These are phyloP conservation scores for Drosophila albomicans DNA, from an alignment of 1,140 invertebrate genomes.

Conservation along the genomic window DNA sequence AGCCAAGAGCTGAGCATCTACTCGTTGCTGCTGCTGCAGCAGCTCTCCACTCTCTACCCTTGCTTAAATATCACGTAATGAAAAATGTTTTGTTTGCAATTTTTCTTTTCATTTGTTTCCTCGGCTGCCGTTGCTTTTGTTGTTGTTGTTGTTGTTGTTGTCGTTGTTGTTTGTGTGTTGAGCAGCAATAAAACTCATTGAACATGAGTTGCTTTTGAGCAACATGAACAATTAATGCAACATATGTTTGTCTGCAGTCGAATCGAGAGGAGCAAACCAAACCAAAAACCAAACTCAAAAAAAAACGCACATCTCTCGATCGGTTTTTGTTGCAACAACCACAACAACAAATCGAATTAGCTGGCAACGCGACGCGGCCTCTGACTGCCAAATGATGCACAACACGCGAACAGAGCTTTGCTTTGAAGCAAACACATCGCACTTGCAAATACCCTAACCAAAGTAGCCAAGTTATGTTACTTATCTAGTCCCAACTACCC, in stretches of 20 bases:
- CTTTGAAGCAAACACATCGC: background rate
- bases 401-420: conserved; percentile 55
- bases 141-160: conserved; percentile 35
- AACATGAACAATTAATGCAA: conserved; percentile 83
- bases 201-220: conserved; percentile 80
- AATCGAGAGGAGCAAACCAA: conserved; percentile 30
- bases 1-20: conserved; percentile 24
- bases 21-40: background rate
- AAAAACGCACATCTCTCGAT: conserved; percentile 44
- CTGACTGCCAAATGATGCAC: conserved; percentile 51
- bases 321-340: conserved; percentile 23
- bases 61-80: conserved; percentile 82
- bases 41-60: background rate
- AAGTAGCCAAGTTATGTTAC: background rate
- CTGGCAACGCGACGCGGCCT: conserved; percentile 49
- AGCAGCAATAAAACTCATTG: conserved; percentile 83
- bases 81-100: conserved; percentile 82
- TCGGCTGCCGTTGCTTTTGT: conserved; percentile 13
- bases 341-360: conserved; percentile 74
- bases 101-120: conserved; percentile 79
- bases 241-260: conserved; percentile 69
- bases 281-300: conserved; percentile 15
- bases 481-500: conserved; percentile 6
- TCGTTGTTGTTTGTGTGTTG: conserved; percentile 75
- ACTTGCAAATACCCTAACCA: background rate